A percentile compares a stretch with the other conserved stretches of the same genome.
phyloP scores from a whole-genome alignment of 2,888 invertebrate species.

The Eudasyphora cyanicolor region DNA sequence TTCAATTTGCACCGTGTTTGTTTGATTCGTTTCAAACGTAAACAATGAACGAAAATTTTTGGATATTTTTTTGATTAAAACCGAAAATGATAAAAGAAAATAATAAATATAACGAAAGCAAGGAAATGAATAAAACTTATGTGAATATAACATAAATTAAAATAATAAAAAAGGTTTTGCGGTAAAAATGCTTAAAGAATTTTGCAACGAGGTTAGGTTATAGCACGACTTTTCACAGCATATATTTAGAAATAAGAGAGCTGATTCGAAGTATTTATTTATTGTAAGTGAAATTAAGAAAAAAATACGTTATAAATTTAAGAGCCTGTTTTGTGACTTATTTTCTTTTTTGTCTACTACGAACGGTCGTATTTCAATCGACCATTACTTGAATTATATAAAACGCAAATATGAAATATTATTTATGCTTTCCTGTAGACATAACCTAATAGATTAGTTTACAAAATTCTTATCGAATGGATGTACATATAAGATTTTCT shows the following conservation, averaged over 20 bases:
- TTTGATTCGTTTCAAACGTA: constrained; percentile 61
- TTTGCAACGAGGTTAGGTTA: constrained; percentile 30
- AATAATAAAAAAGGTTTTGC: neutral
- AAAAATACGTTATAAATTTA: no score
- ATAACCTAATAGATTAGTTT: no score
- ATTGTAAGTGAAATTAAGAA: no score
- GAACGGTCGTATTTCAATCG: no score
- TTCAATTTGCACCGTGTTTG: constrained; percentile 54
- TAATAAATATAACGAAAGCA: constrained; percentile 67
- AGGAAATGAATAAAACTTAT: constrained; percentile 66
- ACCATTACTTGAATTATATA: no score
- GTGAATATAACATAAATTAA: constrained; percentile 55
- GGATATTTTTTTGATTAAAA: constrained; percentile 55
- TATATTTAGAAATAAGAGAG: neutral
- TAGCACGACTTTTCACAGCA: constrained; percentile 48
- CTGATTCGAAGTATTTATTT: no score
- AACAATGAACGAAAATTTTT: constrained; percentile 62
- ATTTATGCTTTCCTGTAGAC: no score
- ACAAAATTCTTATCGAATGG: no score
- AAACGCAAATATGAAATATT: no score
- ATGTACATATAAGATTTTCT: no score
- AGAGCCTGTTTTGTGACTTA: no score
- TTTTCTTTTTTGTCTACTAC: no score
- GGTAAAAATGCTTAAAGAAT: neutral
- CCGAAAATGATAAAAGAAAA: constrained; percentile 68